Conservation (phyloP, 2,113 vertebrate genomes). For the Shinisaurus crocodilurus region DNA sequence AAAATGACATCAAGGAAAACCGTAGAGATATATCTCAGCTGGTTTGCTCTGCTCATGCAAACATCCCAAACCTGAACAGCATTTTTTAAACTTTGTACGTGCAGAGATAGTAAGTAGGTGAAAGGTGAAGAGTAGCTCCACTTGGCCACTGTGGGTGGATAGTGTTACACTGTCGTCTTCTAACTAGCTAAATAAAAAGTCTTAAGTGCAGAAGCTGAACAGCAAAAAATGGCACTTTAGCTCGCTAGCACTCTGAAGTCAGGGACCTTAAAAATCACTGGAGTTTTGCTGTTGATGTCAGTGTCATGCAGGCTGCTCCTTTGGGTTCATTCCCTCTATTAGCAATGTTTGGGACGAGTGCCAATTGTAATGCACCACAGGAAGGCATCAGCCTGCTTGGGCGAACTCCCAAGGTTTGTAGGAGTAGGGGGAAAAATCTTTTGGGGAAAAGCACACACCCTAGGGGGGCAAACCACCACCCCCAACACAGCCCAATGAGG, state of each 20-base stretch:
- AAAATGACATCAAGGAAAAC: constrained; percentile 1
- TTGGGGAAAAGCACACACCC: background rate
- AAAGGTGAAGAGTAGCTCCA: constrained; percentile 59
- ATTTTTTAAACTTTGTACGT: constrained; percentile 10
- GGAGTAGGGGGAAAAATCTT: background rate
- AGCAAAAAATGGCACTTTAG: background rate
- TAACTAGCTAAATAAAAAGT: constrained; percentile 25
- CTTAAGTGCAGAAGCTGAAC: background rate
- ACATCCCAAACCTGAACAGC: background rate
- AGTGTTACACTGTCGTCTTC: constrained; percentile 21
- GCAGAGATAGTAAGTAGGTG: constrained; percentile 59
- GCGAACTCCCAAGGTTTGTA: background rate
- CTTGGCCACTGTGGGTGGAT: constrained; percentile 22
- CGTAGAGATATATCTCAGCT: background rate
- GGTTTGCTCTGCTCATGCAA: background rate
- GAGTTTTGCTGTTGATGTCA: background rate
- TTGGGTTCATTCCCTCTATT: background rate
- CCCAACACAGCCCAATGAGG: background rate
- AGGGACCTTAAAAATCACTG: background rate
- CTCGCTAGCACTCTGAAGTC: background rate
- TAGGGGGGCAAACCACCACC: background rate
- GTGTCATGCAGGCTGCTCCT: background rate
- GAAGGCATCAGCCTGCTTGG: background rate
- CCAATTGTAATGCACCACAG: background rate
- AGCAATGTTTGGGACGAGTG: background rate